Evolutionary conservation across 1,140 invertebrate species (phyloP).

Genomic region (Physella acuta): DNA sequence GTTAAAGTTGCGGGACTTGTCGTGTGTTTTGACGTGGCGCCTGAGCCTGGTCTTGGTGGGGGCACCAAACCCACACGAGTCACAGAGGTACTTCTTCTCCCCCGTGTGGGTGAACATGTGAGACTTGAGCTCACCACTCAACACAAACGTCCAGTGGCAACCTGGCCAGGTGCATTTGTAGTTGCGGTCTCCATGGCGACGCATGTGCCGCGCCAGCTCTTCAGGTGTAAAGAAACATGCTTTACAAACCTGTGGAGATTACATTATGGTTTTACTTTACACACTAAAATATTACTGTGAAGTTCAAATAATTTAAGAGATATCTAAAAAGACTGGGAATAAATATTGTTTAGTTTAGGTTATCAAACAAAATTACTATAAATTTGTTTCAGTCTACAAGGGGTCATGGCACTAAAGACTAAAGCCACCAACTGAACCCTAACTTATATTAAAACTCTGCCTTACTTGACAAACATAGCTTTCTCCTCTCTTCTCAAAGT

Average conservation of each 20-base stretch:
- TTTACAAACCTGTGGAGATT: slow-evolving; percentile 59
- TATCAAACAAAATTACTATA: too few species aligned
- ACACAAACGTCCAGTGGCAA: slow-evolving; percentile 60
- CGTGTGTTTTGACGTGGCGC: slow-evolving; percentile 63
- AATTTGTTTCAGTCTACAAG: too few species aligned
- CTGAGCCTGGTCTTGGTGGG: slow-evolving; percentile 76
- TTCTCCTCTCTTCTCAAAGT: slow-evolving; percentile 39
- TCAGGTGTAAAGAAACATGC: slow-evolving; percentile 64
- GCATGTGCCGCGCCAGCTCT: slow-evolving; percentile 67
- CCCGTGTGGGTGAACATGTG: slow-evolving; percentile 52
- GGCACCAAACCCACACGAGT: slow-evolving; percentile 68
- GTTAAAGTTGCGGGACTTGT: slow-evolving; percentile 69
- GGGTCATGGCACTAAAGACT: not conserved
- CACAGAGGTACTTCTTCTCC: slow-evolving; percentile 66
- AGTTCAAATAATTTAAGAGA: too few species aligned
- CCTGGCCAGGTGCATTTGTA: slow-evolving; percentile 65
- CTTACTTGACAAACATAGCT: slow-evolving; percentile 63
- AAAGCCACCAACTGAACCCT: not conserved
- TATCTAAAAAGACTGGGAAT: too few species aligned
- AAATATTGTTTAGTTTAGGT: too few species aligned
- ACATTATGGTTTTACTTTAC: not conserved
- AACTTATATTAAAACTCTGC: too few species aligned
- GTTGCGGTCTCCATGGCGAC: slow-evolving; percentile 65
- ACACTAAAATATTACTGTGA: too few species aligned
- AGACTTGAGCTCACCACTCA: slow-evolving; percentile 44